Evolutionary conservation across 2,888 invertebrate genomes (phyloP).

Genomic region (Drosophila incognita): DNA sequence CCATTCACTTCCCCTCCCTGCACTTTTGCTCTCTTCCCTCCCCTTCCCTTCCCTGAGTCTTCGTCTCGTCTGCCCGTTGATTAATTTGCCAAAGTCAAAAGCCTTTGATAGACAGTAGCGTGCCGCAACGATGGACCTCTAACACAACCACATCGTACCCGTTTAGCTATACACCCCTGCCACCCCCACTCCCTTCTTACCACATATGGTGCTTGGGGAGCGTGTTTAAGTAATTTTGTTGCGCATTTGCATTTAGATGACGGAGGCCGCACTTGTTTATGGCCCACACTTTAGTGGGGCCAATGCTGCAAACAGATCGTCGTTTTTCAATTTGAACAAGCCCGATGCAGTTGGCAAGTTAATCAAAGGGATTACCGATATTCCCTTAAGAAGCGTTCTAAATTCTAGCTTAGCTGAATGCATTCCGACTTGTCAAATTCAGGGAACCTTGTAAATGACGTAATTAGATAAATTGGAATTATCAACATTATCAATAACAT

Average conservation of each 20-base stretch:
- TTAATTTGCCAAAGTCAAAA: conserved; percentile 80
- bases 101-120: conserved; percentile 75
- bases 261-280: conserved; percentile 74
- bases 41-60: neutral
- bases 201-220: conserved; percentile 22
- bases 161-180: conserved; percentile 34
- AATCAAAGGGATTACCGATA: conserved; percentile 24
- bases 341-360: conserved; percentile 7
- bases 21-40: neutral
- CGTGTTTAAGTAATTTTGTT: conserved; percentile 69
- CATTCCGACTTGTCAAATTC: neutral
- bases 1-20: neutral
- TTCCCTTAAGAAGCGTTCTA: neutral
- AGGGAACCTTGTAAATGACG: neutral
- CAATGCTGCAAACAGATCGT: conserved; percentile 22
- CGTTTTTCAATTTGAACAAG: conserved; percentile 8
- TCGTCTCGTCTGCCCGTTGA: conserved; percentile 46
- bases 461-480: neutral
- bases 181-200: neutral
- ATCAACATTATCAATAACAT: too few relatives aligned
- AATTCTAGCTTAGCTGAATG: neutral
- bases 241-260: conserved; percentile 76
- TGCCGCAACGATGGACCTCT: conserved; percentile 74
- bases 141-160: conserved; percentile 54
- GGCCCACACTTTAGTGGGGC: conserved; percentile 59